These are phyloP conservation scores for Tupaia tana DNA, from an alignment of 2,113 vertebrate species.

Conservation along the genomic window DNA sequence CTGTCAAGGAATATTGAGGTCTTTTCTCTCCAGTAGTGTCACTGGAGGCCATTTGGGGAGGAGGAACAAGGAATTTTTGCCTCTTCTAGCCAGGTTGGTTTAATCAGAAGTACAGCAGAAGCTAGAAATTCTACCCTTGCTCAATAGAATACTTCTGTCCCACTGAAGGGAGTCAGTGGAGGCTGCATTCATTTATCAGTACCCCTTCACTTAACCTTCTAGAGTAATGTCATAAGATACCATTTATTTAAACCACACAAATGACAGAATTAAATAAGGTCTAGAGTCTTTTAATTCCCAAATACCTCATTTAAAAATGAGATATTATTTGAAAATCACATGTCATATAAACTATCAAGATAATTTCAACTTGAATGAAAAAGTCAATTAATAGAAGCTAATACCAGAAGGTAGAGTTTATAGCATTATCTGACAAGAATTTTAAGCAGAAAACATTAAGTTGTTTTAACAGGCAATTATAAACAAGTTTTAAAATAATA, in stretches of 20 bases:
- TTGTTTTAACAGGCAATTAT: background rate
- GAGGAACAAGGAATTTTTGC: background rate
- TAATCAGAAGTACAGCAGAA: background rate
- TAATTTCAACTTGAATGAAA: background rate
- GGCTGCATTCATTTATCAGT: background rate
- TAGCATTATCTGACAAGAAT: background rate
- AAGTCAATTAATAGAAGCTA: background rate
- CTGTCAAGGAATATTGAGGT: accelerated
- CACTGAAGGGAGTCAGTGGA: background rate
- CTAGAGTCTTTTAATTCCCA: background rate
- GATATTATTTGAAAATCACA: background rate
- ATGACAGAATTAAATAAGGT: background rate
- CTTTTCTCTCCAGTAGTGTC: background rate
- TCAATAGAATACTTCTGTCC: background rate
- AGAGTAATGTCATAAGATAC: background rate
- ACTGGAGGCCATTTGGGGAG: background rate
- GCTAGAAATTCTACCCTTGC: background rate
- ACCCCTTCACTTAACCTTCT: accelerated
- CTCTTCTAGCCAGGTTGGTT: background rate
- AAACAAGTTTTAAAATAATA: background rate
- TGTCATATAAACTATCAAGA: background rate
- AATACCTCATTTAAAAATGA: background rate
- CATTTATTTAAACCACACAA: background rate
- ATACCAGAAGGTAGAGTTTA: background rate
- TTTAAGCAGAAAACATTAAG: background rate